phyloP scores from a whole-genome alignment of 2,113 vertebrate genomes.

The Ceyx melanurus region DNA sequence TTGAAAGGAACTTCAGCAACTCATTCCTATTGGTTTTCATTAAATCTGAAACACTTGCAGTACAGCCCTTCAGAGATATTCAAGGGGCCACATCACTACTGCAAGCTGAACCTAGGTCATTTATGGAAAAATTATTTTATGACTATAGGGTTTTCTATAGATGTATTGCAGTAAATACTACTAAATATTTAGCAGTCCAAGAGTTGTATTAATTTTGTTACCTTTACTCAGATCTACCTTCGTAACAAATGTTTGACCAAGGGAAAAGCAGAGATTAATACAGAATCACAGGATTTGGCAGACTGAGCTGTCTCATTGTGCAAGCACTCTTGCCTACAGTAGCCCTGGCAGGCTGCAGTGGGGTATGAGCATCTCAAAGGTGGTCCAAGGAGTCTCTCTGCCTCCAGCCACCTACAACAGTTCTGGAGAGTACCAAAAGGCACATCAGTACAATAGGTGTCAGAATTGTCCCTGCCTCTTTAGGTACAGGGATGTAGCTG shows the following conservation, averaged over 20 bases:
- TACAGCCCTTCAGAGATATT: background rate
- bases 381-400: background rate
- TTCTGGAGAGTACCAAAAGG: background rate
- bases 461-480: background rate
- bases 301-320: rapidly evolving
- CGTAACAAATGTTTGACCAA: background rate
- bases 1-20: background rate
- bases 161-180: background rate
- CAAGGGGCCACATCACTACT: background rate
- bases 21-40: background rate
- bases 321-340: background rate
- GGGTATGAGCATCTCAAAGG: background rate
- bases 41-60: background rate
- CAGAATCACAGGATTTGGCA: background rate
- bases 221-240: background rate
- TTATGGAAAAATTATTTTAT: background rate
- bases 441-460: background rate
- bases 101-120: background rate
- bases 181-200: background rate
- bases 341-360: background rate
- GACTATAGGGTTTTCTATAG: background rate
- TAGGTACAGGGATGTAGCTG: too few relatives aligned
- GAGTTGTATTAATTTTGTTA: background rate
- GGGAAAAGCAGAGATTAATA: background rate
- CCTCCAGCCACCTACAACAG: background rate